Base-by-base conservation (phyloP, 1,140 invertebrate species). In the Lucilia sericata region DNA sequence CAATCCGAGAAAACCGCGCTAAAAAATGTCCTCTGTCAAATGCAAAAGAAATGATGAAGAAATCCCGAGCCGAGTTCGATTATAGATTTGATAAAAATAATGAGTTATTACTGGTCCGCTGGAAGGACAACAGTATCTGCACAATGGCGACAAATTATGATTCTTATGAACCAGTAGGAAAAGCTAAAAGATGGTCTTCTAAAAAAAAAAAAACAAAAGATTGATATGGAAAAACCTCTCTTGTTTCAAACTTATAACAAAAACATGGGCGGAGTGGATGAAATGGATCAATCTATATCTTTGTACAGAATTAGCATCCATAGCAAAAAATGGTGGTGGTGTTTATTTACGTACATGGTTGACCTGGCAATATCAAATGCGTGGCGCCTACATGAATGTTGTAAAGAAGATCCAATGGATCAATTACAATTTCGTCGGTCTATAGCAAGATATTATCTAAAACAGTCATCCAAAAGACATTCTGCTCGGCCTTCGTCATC, bases 171-270 rank as follows among this genome's bases (percentile, higher is more conserved):
- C 51, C 51, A 55, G 51, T 55, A 55, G 51, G 51, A 55, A 55
- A 55, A 55, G 17, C 51, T 55, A 55, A 55, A 55, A 55, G 51
- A 55, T 55, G 51, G 51, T 55, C 51, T 55, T 55, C 51, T 55
- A 10, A 55, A 55, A 55, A 55, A 55, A 55, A 55, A 55, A n/a
- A n/a, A n/a, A n/a, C 51, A 55, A 55, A 55, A 55, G 51, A 17
- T 55, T 55, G 51, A 55, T 55, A 55, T 55, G 51, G 51, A 55
- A 55, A 55, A 4, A 55, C 51, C 51, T 55, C 51, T 5, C 51
- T 55, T 55, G 51, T 55, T 55, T 55, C 51, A 55, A 55, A 55
- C 51, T 55, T 55, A 55, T 55, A 55, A 55, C 17, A 14, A 55
- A 55, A 55, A 55, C 51, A 55, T 55, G 51, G 51, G 51, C 17